These are phyloP conservation scores for Flexamia atlantica DNA, from an alignment of 2,888 invertebrate genomes.

Conservation along the genomic window DNA sequence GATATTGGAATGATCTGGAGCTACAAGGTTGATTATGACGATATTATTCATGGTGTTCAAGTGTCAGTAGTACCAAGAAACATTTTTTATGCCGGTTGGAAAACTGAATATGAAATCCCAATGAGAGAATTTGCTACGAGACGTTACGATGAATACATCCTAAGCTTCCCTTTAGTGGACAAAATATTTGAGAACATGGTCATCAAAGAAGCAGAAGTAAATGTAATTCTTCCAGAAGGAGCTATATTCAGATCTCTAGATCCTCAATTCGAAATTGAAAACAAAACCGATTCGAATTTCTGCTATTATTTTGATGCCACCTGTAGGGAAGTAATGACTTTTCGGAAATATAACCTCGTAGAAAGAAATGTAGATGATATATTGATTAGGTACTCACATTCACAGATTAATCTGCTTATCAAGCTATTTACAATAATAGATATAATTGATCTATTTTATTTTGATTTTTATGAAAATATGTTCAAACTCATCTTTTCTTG, in stretches of 20 bases:
- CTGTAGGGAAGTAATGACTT: neutral
- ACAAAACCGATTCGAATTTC: neutral
- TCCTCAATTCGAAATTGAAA: neutral
- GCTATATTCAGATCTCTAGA: neutral
- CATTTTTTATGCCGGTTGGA: constrained; percentile 38
- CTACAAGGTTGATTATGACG: neutral
- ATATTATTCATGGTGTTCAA: neutral
- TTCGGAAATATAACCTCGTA: neutral
- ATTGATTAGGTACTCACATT: neutral
- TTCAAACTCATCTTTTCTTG: too few species aligned
- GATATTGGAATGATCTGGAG: neutral
- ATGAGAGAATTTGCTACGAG: neutral
- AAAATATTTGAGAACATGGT: constrained; percentile 4
- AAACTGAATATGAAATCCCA: constrained; percentile 29
- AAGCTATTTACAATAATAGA: neutral
- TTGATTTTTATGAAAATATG: neutral
- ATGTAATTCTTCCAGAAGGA: constrained; percentile 23
- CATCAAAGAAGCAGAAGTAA: constrained; percentile 17
- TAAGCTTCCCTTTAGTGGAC: constrained; percentile 4
- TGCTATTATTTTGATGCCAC: constrained; percentile 18
- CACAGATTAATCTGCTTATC: neutral
- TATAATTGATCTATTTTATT: neutral
- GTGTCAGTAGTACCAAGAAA: constrained; percentile 8
- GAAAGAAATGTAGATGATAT: constrained; percentile 4
- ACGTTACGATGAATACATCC: neutral